Evolutionary conservation across 2,113 vertebrate genomes (phyloP).

Genomic region (Pelodiscus sinensis): DNA sequence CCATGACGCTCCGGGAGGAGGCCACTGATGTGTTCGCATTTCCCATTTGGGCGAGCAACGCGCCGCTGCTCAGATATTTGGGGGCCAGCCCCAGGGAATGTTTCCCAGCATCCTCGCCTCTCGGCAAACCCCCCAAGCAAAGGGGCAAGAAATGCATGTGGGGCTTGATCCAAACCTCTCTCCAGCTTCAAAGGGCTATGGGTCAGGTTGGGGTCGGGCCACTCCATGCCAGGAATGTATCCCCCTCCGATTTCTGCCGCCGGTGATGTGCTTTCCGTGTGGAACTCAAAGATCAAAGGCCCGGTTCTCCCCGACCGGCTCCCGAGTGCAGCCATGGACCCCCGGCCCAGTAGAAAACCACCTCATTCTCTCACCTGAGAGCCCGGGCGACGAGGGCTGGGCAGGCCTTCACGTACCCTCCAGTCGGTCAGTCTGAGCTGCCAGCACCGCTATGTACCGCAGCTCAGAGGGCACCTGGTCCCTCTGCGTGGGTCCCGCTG

Average conservation of each 20-base stretch:
- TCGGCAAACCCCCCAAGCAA: not conserved
- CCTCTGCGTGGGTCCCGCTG: not conserved
- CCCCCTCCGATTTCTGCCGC: conserved; percentile 1
- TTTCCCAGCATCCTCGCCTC: accelerated
- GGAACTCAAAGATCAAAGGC: not conserved
- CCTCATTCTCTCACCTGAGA: not conserved
- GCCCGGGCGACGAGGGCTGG: not conserved
- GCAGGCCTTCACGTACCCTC: not conserved
- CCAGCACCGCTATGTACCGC: not conserved
- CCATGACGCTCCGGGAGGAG: not conserved
- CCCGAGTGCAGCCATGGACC: not conserved
- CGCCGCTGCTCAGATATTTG: not conserved
- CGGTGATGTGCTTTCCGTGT: conserved; percentile 16
- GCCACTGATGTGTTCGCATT: not conserved
- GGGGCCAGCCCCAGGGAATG: not conserved
- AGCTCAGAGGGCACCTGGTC: not conserved
- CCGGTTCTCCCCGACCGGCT: not conserved
- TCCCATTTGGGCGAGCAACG: not conserved
- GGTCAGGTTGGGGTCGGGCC: not conserved
- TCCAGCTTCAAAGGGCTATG: not conserved
- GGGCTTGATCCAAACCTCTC: not conserved
- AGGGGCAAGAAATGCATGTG: not conserved
- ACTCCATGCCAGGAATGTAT: not conserved
- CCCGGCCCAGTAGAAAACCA: not conserved
- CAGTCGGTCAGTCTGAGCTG: not conserved